A percentile compares a stretch with the other conserved stretches of the same genome.
Conservation (phyloP, 2,888 invertebrate genomes). For the Cephalotes varians region DNA sequence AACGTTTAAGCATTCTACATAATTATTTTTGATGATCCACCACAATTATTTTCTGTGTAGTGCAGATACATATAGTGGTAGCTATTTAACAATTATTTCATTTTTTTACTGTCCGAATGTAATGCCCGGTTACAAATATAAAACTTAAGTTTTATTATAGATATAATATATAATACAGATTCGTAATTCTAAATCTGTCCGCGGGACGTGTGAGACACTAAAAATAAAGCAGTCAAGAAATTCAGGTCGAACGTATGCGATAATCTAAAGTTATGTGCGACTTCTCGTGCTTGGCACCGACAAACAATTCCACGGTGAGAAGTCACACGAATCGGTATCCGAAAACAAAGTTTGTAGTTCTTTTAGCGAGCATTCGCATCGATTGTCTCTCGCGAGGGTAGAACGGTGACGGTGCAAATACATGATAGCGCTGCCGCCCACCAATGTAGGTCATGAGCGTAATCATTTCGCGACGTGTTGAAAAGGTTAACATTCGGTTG, state of each 20-base stretch:
- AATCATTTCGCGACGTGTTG: conserved; percentile 77
- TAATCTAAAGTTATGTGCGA: conserved; percentile 17
- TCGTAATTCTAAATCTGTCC: neutral
- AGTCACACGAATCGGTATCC: conserved; percentile 42
- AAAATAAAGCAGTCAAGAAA: conserved; percentile 1
- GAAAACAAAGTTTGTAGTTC: conserved; percentile 33
- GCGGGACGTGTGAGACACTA: neutral
- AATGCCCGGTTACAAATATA: no score
- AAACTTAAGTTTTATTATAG: neutral
- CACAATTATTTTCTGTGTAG: no score
- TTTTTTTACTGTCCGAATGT: no score
- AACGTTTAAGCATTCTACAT: no score
- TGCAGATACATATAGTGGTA: neutral
- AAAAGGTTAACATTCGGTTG: conserved; percentile 76
- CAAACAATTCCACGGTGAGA: conserved; percentile 23
- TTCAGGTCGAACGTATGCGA: conserved; percentile 20
- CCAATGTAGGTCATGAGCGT: conserved; percentile 70
- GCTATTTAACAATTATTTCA: neutral
- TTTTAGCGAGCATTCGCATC: conserved; percentile 29
- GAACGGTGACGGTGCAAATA: conserved; percentile 48
- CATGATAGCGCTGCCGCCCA: conserved; percentile 54
- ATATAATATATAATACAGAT: neutral
- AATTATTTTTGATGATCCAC: no score
- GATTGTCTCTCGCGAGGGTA: conserved; percentile 31
- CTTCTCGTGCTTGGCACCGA: conserved; percentile 26